Percentiles rank a stretch among this genome's conserved stretches.
Conservation (phyloP, 2,888 invertebrate species). For the Zootermopsis nevadensis region DNA sequence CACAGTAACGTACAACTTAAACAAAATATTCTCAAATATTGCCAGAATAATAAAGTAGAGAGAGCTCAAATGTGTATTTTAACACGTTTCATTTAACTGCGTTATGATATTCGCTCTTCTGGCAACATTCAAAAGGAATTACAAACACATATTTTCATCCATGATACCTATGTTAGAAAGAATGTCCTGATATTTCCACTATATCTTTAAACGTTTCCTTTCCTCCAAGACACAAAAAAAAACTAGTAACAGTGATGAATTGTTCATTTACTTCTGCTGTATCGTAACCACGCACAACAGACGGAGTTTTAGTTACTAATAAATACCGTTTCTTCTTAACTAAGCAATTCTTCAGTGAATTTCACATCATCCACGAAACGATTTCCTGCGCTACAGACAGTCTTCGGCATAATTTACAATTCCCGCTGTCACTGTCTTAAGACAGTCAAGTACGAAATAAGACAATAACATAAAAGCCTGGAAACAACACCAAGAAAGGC, state of each 20-base stretch:
- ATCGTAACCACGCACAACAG: background rate
- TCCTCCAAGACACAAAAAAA: background rate
- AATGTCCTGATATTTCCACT: background rate
- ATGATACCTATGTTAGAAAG: background rate
- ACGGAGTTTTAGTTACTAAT: background rate
- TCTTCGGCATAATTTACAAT: background rate
- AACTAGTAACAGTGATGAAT: background rate
- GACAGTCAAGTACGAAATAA: background rate
- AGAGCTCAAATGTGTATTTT: no score
- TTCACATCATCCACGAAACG: background rate
- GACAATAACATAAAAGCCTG: background rate
- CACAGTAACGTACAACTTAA: no score
- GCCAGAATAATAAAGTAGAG: no score
- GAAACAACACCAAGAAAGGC: background rate
- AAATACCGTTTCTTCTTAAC: background rate
- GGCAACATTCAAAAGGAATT: background rate
- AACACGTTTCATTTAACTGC: no score
- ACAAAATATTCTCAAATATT: no score
- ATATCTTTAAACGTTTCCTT: background rate
- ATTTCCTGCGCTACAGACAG: background rate
- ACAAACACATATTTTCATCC: background rate
- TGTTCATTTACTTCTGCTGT: background rate
- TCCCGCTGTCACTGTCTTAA: background rate
- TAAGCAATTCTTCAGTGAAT: background rate
- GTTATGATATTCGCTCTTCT: no score